Evolutionary conservation across 2,797 vertebrate genomes (phyloP).

Genomic region (Oreonectes daqikongensis): DNA sequence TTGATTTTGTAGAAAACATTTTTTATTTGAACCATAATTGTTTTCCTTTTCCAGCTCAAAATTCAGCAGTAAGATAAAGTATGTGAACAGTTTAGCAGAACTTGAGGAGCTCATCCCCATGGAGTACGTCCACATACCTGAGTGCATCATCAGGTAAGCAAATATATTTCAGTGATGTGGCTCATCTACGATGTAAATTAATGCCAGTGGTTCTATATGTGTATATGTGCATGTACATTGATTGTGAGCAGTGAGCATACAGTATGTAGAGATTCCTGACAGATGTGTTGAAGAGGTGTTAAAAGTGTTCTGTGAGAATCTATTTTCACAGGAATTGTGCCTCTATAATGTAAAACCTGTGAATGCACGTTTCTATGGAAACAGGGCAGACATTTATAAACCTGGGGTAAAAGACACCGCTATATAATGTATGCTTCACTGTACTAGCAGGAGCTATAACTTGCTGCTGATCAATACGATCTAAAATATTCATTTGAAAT

Average conservation of each 20-base stretch:
- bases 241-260: background rate
- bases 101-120: constrained; percentile 91
- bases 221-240: background rate
- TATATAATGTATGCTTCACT: background rate
- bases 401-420: background rate
- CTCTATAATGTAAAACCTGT: constrained; percentile 32
- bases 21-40: background rate
- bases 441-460: too few species aligned
- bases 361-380: constrained; percentile 44
- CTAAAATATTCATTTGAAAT: background rate
- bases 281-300: constrained; percentile 21
- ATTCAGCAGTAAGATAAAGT: constrained; percentile 98
- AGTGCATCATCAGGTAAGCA: constrained; percentile 94
- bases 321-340: constrained; percentile 7
- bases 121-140: constrained; percentile 91
- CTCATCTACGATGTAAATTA: background rate
- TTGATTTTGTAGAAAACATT: background rate
- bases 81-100: constrained; percentile 87
- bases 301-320: constrained; percentile 42
- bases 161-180: background rate
- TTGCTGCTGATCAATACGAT: too few species aligned
- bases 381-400: constrained; percentile 30
- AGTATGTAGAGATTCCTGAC: background rate
- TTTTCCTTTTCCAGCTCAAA: constrained; percentile 82
- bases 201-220: too few species aligned